These are phyloP conservation scores for Pogoniulus pusillus DNA, from an alignment of 2,797 vertebrate species.

Conservation along the genomic window DNA sequence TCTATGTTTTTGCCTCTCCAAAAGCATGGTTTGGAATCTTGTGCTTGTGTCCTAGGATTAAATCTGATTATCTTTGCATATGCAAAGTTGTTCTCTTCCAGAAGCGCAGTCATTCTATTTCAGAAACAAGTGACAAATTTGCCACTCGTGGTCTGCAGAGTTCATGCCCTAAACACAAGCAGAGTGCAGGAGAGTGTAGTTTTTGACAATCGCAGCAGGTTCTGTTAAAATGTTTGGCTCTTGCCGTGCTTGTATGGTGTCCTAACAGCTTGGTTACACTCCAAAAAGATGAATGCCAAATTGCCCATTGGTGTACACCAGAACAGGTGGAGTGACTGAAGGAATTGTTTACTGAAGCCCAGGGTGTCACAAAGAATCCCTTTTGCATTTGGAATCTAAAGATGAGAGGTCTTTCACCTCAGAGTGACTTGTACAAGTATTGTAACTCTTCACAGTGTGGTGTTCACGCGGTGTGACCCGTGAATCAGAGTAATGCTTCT, in stretches of 20 bases:
- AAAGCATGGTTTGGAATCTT: background rate
- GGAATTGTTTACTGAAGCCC: fast-evolving
- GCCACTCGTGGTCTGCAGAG: background rate
- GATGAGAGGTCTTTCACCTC: background rate
- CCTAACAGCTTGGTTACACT: background rate
- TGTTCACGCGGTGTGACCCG: background rate
- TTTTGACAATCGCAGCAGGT: background rate
- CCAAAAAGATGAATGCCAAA: background rate
- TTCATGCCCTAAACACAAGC: background rate
- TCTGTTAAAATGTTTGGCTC: background rate
- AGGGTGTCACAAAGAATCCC: background rate
- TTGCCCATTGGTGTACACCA: background rate
- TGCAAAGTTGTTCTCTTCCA: background rate
- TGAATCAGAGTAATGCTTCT: no score
- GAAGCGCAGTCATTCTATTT: background rate
- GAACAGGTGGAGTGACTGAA: background rate
- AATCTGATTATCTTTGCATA: background rate
- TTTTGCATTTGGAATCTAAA: background rate
- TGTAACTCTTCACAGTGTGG: background rate
- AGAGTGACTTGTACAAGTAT: background rate
- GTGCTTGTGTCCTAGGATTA: background rate
- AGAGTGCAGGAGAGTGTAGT: background rate
- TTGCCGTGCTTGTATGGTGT: background rate
- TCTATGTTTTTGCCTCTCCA: background rate
- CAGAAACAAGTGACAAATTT: background rate